Percentiles rank a stretch among this genome's conserved stretches.
phyloP scores from a whole-genome alignment of 53 echinoderm and acorn worm species.

The Arbacia lixula region DNA sequence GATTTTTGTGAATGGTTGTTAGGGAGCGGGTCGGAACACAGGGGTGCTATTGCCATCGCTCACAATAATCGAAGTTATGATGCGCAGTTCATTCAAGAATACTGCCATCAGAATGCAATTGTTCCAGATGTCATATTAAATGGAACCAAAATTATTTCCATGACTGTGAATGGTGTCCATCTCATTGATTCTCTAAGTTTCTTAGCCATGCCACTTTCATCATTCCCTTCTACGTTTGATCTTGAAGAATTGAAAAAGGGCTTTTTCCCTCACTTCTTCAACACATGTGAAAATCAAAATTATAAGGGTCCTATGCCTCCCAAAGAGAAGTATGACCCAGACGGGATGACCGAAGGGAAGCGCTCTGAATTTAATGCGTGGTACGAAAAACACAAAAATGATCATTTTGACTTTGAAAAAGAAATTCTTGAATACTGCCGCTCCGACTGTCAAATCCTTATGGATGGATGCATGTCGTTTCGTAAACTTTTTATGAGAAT shows the following conservation, averaged over 20 bases:
- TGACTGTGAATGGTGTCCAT: no score
- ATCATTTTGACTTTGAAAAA: conserved; percentile 46
- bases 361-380: conserved; percentile 9
- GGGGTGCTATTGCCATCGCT: no score
- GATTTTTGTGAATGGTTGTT: no score
- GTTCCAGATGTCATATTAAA: no score
- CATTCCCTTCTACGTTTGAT: no score
- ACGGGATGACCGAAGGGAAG: conserved; percentile 11
- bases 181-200: no score
- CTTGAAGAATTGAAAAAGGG: conserved; percentile 46
- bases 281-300: conserved; percentile 17
- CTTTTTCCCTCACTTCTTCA: conserved; percentile 50
- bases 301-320: background rate
- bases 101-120: no score
- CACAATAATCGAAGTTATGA: no score
- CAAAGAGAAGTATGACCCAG: background rate
- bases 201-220: no score
- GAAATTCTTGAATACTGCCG: conserved; percentile 61
- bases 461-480: conserved; percentile 46
- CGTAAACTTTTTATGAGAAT: conserved; percentile 40
- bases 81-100: no score
- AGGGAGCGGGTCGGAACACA: no score
- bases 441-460: conserved; percentile 60
- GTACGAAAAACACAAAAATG: conserved; percentile 11
- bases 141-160: no score